phyloP scores from a whole-genome alignment of 2,888 invertebrate species.

The Cinara cedri region DNA sequence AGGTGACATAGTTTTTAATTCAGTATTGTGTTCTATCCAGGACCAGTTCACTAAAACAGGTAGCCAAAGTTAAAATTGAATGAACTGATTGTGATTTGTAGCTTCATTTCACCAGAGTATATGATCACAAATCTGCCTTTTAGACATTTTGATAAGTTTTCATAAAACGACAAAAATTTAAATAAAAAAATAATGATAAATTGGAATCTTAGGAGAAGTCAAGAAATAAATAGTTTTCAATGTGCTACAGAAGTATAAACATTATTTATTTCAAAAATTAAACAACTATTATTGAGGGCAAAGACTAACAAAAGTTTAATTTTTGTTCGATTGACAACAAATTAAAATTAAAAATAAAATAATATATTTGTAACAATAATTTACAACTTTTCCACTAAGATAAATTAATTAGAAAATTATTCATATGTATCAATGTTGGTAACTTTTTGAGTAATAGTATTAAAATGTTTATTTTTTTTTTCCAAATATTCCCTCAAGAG shows the following conservation, averaged over 20 bases:
- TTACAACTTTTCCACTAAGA: constrained; percentile 15
- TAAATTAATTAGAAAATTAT: constrained; percentile 22
- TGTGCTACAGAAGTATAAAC: not conserved
- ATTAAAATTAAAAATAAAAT: constrained; percentile 28
- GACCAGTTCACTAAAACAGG: no score
- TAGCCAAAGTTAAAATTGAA: no score
- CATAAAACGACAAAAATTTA: no score
- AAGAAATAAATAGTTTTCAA: not conserved
- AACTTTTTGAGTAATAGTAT: constrained; percentile 32
- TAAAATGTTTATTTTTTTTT: constrained; percentile 16
- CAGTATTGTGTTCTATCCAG: no score
- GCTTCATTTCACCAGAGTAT: no score
- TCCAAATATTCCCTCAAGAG: not conserved
- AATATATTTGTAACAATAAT: constrained; percentile 35
- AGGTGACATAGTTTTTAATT: no score
- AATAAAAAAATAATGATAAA: no score
- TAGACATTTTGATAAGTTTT: no score
- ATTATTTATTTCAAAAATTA: not conserved
- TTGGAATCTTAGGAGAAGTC: no score
- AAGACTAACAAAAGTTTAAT: not conserved
- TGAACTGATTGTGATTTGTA: no score
- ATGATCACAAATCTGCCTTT: no score
- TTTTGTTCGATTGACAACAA: not conserved
- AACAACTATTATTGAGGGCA: no score
- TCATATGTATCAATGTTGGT: constrained; percentile 31